Conservation (phyloP, 1,140 invertebrate species). For the Ditylenchus dipsaci region DNA sequence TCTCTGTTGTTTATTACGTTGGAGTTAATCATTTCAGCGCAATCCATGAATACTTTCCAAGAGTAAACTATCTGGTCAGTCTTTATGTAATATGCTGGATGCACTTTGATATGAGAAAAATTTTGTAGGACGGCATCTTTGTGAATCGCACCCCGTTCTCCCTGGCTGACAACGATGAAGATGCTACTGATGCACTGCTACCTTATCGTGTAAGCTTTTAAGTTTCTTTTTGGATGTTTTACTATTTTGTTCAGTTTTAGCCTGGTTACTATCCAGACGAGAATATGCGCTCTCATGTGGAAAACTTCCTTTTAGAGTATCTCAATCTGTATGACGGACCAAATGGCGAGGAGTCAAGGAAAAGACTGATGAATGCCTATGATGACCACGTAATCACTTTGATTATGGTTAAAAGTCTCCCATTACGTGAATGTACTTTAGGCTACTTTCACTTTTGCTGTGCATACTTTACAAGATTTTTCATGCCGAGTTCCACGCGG, state of each 20-base stretch:
- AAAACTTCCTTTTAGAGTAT: constrained; percentile 34
- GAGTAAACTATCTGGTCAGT: constrained; percentile 40
- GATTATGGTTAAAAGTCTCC: neutral
- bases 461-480: constrained; percentile 18
- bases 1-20: neutral
- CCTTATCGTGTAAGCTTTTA: neutral
- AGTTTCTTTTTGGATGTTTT: neutral
- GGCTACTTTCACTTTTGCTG: constrained; percentile 40
- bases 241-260: constrained; percentile 12
- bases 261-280: constrained; percentile 20
- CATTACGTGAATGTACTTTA: no score
- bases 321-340: constrained; percentile 34
- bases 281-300: constrained; percentile 19
- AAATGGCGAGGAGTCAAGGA: constrained; percentile 22
- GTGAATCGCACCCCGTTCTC: constrained; percentile 30
- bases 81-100: neutral
- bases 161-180: constrained; percentile 15
- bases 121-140: constrained; percentile 17
- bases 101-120: neutral
- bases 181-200: neutral
- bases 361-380: constrained; percentile 36
- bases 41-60: constrained; percentile 33
- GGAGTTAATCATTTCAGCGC: constrained; percentile 25
- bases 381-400: constrained; percentile 36
- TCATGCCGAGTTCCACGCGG: neutral